Percentiles rank a stretch among this genome's conserved stretches.
These are phyloP conservation scores for Drosophila mercatorum DNA, from an alignment of 2,888 invertebrate species.

Conservation along the genomic window DNA sequence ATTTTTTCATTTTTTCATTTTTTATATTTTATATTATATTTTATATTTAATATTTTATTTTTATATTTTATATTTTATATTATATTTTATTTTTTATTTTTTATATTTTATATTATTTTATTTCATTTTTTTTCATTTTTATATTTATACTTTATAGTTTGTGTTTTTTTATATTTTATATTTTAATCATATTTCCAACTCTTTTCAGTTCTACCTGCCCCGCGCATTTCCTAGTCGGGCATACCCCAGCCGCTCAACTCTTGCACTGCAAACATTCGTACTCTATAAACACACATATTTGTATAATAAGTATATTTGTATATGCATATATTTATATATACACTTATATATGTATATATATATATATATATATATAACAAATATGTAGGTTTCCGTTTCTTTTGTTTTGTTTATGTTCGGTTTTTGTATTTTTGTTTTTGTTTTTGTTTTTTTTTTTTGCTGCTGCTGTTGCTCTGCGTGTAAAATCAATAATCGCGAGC, in stretches of 20 bases:
- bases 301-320: not conserved
- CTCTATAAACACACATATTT: not conserved
- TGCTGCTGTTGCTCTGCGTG: constrained; percentile 41
- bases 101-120: no score
- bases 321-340: not conserved
- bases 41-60: no score
- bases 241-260: not conserved
- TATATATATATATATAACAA: constrained; percentile 3
- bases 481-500: constrained; percentile 80
- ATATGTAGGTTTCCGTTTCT: constrained; percentile 23
- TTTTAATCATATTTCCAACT: not conserved
- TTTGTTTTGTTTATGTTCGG: constrained; percentile 19
- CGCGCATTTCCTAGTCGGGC: not conserved
- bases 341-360: constrained; percentile 4
- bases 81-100: no score
- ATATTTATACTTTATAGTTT: not conserved
- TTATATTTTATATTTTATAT: no score
- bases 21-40: no score
- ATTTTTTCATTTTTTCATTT: not conserved
- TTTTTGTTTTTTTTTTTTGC: not conserved
- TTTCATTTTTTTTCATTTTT: not conserved
- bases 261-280: constrained; percentile 40
- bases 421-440: not conserved
- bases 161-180: not conserved
- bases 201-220: not conserved